Evolutionary conservation across 2,113 vertebrate species (phyloP).

Genomic region (Cebidichthys violaceus): DNA sequence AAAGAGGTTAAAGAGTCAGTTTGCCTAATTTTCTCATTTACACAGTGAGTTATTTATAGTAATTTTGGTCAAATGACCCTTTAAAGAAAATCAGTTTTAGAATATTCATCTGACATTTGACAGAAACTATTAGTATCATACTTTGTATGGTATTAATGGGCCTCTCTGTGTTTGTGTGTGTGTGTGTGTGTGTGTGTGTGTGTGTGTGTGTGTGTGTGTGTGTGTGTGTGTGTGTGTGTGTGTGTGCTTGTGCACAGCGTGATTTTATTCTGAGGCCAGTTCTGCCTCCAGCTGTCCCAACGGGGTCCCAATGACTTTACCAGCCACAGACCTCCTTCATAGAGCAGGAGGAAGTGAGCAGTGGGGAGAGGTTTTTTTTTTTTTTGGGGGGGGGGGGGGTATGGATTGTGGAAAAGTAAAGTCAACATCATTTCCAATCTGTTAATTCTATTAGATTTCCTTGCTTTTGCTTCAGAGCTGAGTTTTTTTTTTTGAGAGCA

Average conservation of each 20-base stretch:
- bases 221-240: neutral
- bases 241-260: slow-evolving; percentile 22
- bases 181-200: slow-evolving; percentile 12
- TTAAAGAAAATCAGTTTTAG: slow-evolving; percentile 16
- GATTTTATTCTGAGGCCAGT: slow-evolving; percentile 72
- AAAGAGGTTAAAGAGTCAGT: neutral
- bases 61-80: neutral
- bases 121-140: slow-evolving; percentile 32
- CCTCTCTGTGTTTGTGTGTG: slow-evolving; percentile 14
- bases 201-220: slow-evolving; percentile 18
- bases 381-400: neutral
- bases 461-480: slow-evolving; percentile 16
- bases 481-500: slow-evolving; percentile 15
- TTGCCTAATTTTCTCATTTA: neutral
- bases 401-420: slow-evolving; percentile 77
- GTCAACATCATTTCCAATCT: slow-evolving; percentile 77
- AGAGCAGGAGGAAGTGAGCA: slow-evolving; percentile 32
- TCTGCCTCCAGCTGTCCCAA: slow-evolving; percentile 67
- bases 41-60: neutral
- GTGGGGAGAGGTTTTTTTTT: slow-evolving; percentile 3
- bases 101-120: slow-evolving; percentile 12
- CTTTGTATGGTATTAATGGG: slow-evolving; percentile 32
- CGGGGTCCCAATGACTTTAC: slow-evolving; percentile 74
- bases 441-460: slow-evolving; percentile 69
- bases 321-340: slow-evolving; percentile 74